Percentiles rank a stretch among this genome's conserved stretches.
Conservation (phyloP, 2,888 invertebrate species). For the Antitype chi region DNA sequence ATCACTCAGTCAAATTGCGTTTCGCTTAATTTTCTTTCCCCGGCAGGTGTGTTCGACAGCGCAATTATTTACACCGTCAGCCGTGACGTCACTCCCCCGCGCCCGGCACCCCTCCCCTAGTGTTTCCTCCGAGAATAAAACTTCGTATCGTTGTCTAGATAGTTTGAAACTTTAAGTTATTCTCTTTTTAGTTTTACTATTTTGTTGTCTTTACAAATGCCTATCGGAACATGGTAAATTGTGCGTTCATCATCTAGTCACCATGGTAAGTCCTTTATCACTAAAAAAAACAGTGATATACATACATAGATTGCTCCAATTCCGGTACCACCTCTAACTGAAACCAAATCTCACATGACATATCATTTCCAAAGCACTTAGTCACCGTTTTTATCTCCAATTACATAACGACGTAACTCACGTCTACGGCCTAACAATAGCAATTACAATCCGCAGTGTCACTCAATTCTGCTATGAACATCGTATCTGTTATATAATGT, state of each 20-base stretch:
- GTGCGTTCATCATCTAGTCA: conserved; percentile 63
- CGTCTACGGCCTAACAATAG: conserved; percentile 59
- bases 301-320: background rate
- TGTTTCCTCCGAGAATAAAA: conserved; percentile 79
- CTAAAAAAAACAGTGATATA: background rate
- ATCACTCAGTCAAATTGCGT: conserved; percentile 91
- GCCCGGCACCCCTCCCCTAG: conserved; percentile 67
- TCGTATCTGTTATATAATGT: conserved; percentile 73
- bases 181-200: conserved; percentile 76
- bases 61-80: conserved; percentile 90
- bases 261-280: background rate
- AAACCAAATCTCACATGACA: conserved; percentile 20
- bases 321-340: background rate
- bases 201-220: conserved; percentile 72
- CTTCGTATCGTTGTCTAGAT: conserved; percentile 82
- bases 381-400: conserved; percentile 38
- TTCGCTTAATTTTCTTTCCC: conserved; percentile 90
- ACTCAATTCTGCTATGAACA: conserved; percentile 73
- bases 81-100: conserved; percentile 83
- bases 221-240: conserved; percentile 72
- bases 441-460: conserved; percentile 75
- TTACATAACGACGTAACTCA: conserved; percentile 37
- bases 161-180: conserved; percentile 81
- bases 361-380: conserved; percentile 37
- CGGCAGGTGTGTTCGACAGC: conserved; percentile 91